These are phyloP conservation scores for Onthophagus taurus DNA, from an alignment of 1,140 invertebrate genomes.

Conservation along the genomic window DNA sequence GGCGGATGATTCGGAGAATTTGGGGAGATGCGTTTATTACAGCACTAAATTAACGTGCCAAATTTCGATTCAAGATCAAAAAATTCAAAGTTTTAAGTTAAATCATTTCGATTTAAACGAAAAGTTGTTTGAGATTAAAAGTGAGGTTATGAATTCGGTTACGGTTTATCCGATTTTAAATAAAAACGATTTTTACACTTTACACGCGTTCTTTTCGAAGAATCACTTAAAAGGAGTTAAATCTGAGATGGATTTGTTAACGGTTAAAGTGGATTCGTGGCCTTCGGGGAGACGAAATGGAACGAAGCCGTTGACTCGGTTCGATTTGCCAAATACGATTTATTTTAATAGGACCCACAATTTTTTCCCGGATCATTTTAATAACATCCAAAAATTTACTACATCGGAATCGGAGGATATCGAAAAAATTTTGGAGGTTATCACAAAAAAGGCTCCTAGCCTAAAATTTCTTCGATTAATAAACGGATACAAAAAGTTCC, in stretches of 20 bases:
- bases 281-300: constrained; percentile 66
- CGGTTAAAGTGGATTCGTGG: constrained; percentile 59
- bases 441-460: constrained; percentile 45
- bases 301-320: constrained; percentile 61
- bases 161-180: constrained; percentile 56
- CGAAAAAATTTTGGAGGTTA: constrained; percentile 51
- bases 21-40: constrained; percentile 72
- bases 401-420: constrained; percentile 57
- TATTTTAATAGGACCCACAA: constrained; percentile 77
- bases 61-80: constrained; percentile 41
- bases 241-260: constrained; percentile 40
- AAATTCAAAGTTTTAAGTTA: constrained; percentile 43
- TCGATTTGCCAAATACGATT: constrained; percentile 77
- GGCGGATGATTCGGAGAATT: constrained; percentile 66
- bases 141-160: constrained; percentile 48
- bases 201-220: constrained; percentile 61
- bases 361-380: constrained; percentile 62
- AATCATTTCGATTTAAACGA: constrained; percentile 41
- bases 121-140: constrained; percentile 39
- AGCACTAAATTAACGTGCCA: constrained; percentile 53
- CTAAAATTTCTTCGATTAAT: constrained; percentile 53
- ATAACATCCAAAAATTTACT: constrained; percentile 45
- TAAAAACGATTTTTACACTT: constrained; percentile 53
- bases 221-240: constrained; percentile 42
- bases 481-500: constrained; percentile 78